Percentiles rank a stretch among this genome's conserved stretches.
phyloP scores from a whole-genome alignment of 2,113 vertebrate species.

The Zosterops pallidus region DNA sequence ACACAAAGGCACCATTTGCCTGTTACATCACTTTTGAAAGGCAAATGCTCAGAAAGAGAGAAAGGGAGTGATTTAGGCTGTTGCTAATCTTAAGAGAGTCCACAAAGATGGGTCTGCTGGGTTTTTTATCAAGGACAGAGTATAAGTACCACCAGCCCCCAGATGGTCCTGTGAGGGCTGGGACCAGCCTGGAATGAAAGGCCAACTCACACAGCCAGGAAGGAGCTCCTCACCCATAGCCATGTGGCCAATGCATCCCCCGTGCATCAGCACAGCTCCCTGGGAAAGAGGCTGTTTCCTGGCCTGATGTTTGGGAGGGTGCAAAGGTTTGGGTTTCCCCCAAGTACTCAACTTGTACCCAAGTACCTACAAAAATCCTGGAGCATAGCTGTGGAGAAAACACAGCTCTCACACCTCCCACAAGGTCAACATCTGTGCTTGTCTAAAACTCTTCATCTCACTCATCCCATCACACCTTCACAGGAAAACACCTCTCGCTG shows the following conservation, averaged over 20 bases:
- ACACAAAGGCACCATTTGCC: background rate
- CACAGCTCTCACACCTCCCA: background rate
- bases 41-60: background rate
- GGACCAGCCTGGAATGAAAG: background rate
- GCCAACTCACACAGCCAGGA: background rate
- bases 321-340: background rate
- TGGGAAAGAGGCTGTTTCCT: background rate
- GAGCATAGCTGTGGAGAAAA: rapidly evolving
- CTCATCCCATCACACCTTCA: background rate
- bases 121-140: background rate
- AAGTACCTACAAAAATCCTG: background rate
- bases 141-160: background rate
- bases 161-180: background rate
- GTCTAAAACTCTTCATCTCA: background rate
- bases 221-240: background rate
- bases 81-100: background rate
- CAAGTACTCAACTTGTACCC: background rate
- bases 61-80: background rate
- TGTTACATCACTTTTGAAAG: background rate
- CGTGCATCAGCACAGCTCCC: background rate
- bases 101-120: background rate
- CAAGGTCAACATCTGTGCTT: rapidly evolving
- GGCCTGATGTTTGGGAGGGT: rapidly evolving
- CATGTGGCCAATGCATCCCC: rapidly evolving
- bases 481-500: background rate